Conservation (phyloP, 2,797 vertebrate species). For the Carduelis carduelis region DNA sequence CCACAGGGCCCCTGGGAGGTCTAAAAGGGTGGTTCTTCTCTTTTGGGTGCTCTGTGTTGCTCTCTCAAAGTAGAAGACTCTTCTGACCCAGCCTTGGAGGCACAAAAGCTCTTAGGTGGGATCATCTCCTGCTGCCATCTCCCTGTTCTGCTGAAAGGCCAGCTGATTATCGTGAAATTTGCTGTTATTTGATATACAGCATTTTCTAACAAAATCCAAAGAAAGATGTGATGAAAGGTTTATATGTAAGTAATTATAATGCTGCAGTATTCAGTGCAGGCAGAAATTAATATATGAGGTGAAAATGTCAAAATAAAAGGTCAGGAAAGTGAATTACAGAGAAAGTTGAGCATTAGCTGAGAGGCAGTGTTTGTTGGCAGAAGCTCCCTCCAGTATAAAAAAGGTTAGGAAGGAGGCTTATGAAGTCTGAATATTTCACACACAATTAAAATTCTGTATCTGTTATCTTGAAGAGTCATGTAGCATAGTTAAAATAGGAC, state of each 20-base stretch:
- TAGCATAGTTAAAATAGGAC: slow-evolving; percentile 58
- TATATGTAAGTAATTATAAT: slow-evolving; percentile 68
- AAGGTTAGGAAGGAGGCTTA: slow-evolving; percentile 37
- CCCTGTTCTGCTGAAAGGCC: slow-evolving; percentile 27
- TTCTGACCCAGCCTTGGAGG: background rate
- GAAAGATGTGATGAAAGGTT: slow-evolving; percentile 61
- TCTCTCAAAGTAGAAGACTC: background rate
- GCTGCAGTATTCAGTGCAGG: slow-evolving; percentile 50
- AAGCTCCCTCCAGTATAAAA: slow-evolving; percentile 29
- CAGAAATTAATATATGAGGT: slow-evolving; percentile 58
- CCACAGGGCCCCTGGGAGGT: accelerated
- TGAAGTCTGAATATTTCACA: slow-evolving; percentile 53
- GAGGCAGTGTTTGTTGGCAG: slow-evolving; percentile 27
- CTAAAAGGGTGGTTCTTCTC: background rate
- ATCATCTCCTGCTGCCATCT: background rate
- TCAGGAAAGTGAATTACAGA: slow-evolving; percentile 67
- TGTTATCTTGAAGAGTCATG: slow-evolving; percentile 41
- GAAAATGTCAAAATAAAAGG: slow-evolving; percentile 69
- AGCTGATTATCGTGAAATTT: slow-evolving; percentile 46
- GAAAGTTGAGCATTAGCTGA: slow-evolving; percentile 53
- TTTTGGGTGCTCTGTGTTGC: background rate
- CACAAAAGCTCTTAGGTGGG: background rate
- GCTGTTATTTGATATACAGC: slow-evolving; percentile 58
- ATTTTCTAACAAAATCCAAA: slow-evolving; percentile 63
- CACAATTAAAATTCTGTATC: slow-evolving; percentile 69